Base-by-base conservation (phyloP, 2,113 vertebrate genomes). In the Symphodus melops region DNA sequence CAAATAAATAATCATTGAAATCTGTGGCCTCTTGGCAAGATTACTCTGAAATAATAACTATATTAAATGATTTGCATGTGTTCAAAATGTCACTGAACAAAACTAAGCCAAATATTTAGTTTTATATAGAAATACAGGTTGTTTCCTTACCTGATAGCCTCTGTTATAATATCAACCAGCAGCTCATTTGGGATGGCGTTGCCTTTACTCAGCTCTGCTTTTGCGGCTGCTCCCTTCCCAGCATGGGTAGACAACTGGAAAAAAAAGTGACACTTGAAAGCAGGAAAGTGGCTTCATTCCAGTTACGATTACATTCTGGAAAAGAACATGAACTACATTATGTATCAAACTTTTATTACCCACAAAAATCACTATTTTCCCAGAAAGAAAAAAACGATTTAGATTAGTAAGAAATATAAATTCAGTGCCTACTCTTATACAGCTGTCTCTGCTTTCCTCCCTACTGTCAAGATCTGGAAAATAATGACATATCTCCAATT, bases 101-200 rank as follows among this genome's bases (percentile, higher is more conserved):
- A 0, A 25, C 41, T 16, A 4, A n/a, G 54, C 21, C 25, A 46
- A 19, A 11, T 41, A 14, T 16, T 14, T 12, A 46, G 13, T 46
- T 12, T 17, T 14, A 14, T 46, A 55, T 12, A 28, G 41, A 13
- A 25, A 28, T 20, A 36, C 13, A 41, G 21, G 12, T 64, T 44
- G 33, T 19, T 17, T 33, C 28, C 61, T 74, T 67, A 98, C 98
- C 92, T 94, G 83, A 98, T 95, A 3, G 95, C 94, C 68, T 96
- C 93, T 49, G 95, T 84, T 3, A 98, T 51, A 74, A 98, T 96
- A 72, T 94, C 89, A 59, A 96, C 75, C 13, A 98, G 78, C 51
- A 98, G 83, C 51, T 92, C 82, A 86, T 96, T 94, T 0, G 96
- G 88, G 74, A 98, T 78, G 25, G 81, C 79, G 42, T 89, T 88